Percentiles rank a stretch among this genome's conserved stretches.
Evolutionary conservation across 2,888 invertebrate genomes (phyloP).

Genomic region (Invenusta paracnida): DNA sequence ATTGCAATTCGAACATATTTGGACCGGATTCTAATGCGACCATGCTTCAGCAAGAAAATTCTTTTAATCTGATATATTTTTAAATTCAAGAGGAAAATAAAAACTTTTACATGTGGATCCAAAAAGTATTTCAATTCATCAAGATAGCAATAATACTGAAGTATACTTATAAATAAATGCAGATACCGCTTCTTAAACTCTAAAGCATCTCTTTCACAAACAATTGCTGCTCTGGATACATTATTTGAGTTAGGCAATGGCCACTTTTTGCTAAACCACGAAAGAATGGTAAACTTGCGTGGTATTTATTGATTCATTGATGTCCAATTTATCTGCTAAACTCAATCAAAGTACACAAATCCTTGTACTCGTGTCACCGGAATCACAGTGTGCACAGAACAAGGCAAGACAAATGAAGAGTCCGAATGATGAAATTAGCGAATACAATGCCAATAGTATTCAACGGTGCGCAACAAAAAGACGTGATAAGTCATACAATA

Average conservation of each 20-base stretch:
- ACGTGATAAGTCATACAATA: neutral
- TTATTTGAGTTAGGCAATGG: neutral
- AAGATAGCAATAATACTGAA: neutral
- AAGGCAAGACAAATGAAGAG: constrained; percentile 4
- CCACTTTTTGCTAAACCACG: neutral
- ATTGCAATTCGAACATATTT: neutral
- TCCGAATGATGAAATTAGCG: neutral
- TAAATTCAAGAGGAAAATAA: neutral
- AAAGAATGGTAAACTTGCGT: neutral
- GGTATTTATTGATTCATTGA: neutral
- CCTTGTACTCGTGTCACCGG: neutral
- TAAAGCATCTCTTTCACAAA: neutral
- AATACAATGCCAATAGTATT: constrained; percentile 5
- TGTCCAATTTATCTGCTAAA: constrained; percentile 1
- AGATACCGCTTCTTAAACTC: neutral
- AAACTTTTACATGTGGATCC: neutral
- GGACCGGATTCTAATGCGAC: neutral
- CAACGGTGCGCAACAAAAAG: neutral
- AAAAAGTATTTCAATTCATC: neutral
- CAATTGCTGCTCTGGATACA: neutral
- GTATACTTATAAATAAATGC: neutral
- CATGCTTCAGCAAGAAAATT: neutral
- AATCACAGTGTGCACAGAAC: constrained; percentile 6
- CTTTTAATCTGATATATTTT: neutral
- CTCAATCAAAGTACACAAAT: constrained; percentile 11